Evolutionary conservation across 1,140 invertebrate species (phyloP), one percentile per base, ranked within the genome.

Genomic region (Teleopsis dalmanni): DNA sequence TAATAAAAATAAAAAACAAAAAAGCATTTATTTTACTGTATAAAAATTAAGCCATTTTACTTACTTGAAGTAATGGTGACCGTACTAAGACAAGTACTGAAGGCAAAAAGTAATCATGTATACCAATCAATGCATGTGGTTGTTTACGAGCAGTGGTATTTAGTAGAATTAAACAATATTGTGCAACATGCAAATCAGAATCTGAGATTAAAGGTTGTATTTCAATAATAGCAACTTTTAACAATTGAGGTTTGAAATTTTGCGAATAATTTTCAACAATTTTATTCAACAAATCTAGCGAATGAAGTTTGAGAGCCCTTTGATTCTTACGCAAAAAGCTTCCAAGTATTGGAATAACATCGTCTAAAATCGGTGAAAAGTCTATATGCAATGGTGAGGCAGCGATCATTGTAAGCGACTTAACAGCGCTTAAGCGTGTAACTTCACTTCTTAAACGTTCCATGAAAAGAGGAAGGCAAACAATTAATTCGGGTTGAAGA

Each of bases 241-340:
- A 71, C 51, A 91, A 76, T 56, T 82, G 80, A 3, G 80, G 73
- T 50, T 81, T 82, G 25, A 91, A 73, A 18, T 78, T 76, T 47
- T 77, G 76, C 57, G 81, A 84, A 65, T 94, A 95, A 65, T 91
- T 90, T 47, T 84, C 83, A 10, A 93, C 84, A 25, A 98, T 74
- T 13, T 91, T 92, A 62, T 97, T 92, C 8, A 99, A 73, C 42
- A 98, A 78, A 31, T 87, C 84, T 6, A 99, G 72, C 1, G 95
- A 96, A 41, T 85, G 85, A 5, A 99, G 72, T 74, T 98, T 96
- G 16, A 99, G 72, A 19, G 93, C 90, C 53, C 96, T 78, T 69
- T 98, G 94, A 75, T 99, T 99, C 74, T 99, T 98, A 31, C 95
- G 79, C 38, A 98, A 73, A 63, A 99, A 98, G 6, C 91, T 88